Evolutionary conservation across 2,797 vertebrate genomes (phyloP), one percentile per base, ranked within the genome.

Genomic region (Hemibagrus guttatus): DNA sequence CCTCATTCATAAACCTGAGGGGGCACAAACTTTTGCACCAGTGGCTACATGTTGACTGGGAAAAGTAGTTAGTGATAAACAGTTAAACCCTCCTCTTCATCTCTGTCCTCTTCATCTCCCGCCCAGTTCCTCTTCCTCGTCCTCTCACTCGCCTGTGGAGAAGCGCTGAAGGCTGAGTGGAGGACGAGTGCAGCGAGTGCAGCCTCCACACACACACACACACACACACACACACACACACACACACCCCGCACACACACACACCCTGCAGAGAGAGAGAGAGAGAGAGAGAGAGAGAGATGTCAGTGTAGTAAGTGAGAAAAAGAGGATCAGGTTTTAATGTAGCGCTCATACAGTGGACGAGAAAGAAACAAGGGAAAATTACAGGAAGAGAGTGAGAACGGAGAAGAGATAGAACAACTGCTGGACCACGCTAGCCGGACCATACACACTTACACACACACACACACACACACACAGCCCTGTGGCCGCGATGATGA

Each of bases 401-500:
- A 31, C 39, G 19, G 90, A 93, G 74, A 91, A 74, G 26, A 28
- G 72, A 9, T 76, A 75, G 17, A 54, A 58, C 28, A 59, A 79
- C 90, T 90, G 89, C 90, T 91, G 83, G 88, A 87, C 87, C 89
- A 11, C 42, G 4, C 93, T 89, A 91, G 90, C 91, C 88, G 91
- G 91, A 35, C 23, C 63, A 79, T 28, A 79, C 61, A 81, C 79
- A 88, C 80, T 31, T 23, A 66, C 26, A 64, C 42, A 80, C 78
- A 81, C 80, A 63, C 39, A n/a, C 83, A 54, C 49, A 39, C 46
- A 81, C 59, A 64, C 79, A 83, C 49, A 72, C 91, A 72, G 89
- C 76, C 91, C 90, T 39, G 59, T 81, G 42, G 90, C 91, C 89
- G 91, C 92, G 91, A 95, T 94, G 93, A 95, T 95, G 95, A 95